Evolutionary conservation across 1,140 invertebrate genomes (phyloP), one percentile per base, ranked within the genome.

Genomic region (Tetramorium alpestre): DNA sequence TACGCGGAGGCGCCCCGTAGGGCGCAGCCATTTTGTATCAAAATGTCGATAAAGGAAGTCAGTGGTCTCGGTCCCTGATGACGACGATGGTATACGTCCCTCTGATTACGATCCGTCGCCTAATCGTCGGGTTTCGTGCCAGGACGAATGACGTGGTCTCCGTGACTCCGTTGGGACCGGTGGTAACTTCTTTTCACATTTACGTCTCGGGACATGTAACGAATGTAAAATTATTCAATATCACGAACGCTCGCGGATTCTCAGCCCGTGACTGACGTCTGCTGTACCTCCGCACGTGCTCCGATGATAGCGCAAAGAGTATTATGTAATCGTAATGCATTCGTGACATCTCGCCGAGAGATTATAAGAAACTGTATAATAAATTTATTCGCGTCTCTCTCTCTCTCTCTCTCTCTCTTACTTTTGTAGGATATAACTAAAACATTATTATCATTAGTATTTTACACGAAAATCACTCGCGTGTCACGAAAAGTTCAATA

Each of bases 11-110:
- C 94, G 92, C 93, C 95, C 95, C 94, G 93, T 92, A 89, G 94
- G 85, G 94, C 94, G 94, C 93, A 94, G 94, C 95, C 94, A 95
- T 95, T 95, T 95, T 95, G 94, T 95, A 95, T 95, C 92, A 94
- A 95, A 95, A 94, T 94, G 94, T 95, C 94, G 94, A 95, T 95
- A 95, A 95, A 95, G 93, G 93, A 94, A 95, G 91, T 93, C 92
- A 86, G 85, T 87, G 90, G 64, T 88, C 64, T 54, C 88, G 85
- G 89, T 81, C 75, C 82, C 82, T 88, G 91, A 72, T 65, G 22
- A 81, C 78, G 38, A 56, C 65, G 49, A 56, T 7, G 49, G 38
- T 69, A 56, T 67, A 69, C 28, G 76, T 38, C 70, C 22, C 51
- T 67, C n/a, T 69, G 62, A 82, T 70, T 44, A 62, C 67, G 41